phyloP scores from a whole-genome alignment of 2,797 vertebrate species.

The Kryptolebias ocellatus region DNA sequence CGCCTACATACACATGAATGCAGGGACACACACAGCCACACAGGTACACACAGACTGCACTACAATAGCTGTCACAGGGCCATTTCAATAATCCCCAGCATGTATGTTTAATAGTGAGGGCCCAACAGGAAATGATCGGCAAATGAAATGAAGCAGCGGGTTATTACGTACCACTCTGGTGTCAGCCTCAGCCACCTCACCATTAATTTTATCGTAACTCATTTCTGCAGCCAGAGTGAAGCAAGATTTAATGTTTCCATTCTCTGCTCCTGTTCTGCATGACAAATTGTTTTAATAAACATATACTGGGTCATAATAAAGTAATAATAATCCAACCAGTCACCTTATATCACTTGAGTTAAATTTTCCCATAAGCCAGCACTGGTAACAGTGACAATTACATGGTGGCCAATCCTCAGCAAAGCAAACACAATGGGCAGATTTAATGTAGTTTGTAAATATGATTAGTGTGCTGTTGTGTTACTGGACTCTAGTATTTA shows the following conservation, averaged over 20 bases:
- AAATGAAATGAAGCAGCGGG: slow-evolving; percentile 92
- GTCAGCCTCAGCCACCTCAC: slow-evolving; percentile 83
- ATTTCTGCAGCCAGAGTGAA: slow-evolving; percentile 95
- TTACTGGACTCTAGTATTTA: slow-evolving; percentile 98
- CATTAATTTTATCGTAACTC: slow-evolving; percentile 97
- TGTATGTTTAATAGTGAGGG: slow-evolving; percentile 94
- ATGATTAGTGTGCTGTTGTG: slow-evolving; percentile 99
- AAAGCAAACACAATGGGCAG: slow-evolving; percentile 96
- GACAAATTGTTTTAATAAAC: slow-evolving; percentile 99
- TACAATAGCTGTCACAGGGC: slow-evolving; percentile 83
- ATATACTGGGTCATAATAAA: slow-evolving; percentile 99
- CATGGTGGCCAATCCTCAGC: slow-evolving; percentile 91
- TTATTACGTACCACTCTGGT: slow-evolving; percentile 86
- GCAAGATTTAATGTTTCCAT: slow-evolving; percentile 99
- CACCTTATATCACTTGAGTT: slow-evolving; percentile 99
- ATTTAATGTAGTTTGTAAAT: slow-evolving; percentile 99
- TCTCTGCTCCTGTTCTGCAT: slow-evolving; percentile 98
- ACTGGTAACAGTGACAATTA: slow-evolving; percentile 98
- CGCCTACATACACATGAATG: slow-evolving; percentile 43
- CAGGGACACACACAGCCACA: neutral
- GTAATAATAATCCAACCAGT: slow-evolving; percentile 99
- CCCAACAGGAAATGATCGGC: slow-evolving; percentile 94
- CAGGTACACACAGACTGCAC: slow-evolving; percentile 41
- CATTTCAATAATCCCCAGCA: slow-evolving; percentile 91
- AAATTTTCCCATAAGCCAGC: slow-evolving; percentile 97